Base-by-base conservation (phyloP, 2,797 vertebrate species). In the Gobionotothen gibberifrons region DNA sequence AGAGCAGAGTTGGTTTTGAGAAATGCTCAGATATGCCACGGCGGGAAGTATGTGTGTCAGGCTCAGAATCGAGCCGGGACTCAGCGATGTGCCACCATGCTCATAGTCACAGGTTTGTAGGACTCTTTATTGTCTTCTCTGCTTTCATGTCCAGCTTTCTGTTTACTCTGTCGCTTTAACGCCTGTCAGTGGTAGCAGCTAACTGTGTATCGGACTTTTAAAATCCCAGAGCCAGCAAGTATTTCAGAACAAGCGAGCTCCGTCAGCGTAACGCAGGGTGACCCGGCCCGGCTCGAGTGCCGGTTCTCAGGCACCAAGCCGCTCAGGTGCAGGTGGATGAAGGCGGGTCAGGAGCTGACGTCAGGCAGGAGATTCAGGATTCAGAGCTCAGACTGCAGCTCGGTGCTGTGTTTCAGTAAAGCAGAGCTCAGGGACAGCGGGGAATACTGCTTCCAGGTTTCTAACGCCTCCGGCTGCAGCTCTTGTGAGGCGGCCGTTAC, bases 21-120 rank as follows among this genome's bases (percentile, higher is more conserved):
- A 87, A 96, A 95, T 85, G 94, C 96, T 84, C 96, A 97, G 84
- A 92, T 96, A 73, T 95, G 95, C 64, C 95, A 98, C n/a, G 93
- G 93, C 54, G 97, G 98, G 62, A 98, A 96, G 85, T 99, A 99
- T 66, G 93, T 95, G 51, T 99, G 97, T 92, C 93, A 97, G 85
- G 98, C 96, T 58, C 96, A 96, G 93, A 99, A 99, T 47, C 96
- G 96, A 85, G 97, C 97, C 0, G 97, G 98, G 76, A 94, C 96
- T 90, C 96, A 97, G 85, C 96, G 96, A 79, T 98, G 97, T 86
- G 94, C 93, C 66, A 96, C 97, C 10, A 51, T 95, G 44, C 93
- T 99, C 63, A 87, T 92, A 64, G 97, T 99, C 2, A 97, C 97
- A 98, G 97, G 97, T 99, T 95, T 81, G 97, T 97, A 63, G 49